Conservation (phyloP, 1,140 invertebrate species). For the Lasioglossum baleicum region DNA sequence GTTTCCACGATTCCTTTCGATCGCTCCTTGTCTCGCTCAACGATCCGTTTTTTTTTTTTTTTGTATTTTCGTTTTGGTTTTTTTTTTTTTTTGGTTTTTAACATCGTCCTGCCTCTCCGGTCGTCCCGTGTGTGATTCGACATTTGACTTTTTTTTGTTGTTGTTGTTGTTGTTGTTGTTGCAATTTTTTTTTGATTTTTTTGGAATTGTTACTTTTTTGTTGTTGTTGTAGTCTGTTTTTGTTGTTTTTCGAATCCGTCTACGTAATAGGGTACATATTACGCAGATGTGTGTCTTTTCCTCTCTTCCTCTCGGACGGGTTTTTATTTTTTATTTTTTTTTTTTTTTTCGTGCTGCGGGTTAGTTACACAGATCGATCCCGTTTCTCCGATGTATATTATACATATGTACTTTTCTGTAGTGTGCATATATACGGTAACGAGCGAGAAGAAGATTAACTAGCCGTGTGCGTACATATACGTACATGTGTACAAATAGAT, state of each 20-base stretch:
- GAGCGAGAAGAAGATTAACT: slow-evolving; percentile 50
- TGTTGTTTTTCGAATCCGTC: slow-evolving; percentile 30
- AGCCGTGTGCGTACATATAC: slow-evolving; percentile 58
- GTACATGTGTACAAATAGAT: slow-evolving; percentile 39
- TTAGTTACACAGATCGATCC: slow-evolving; percentile 20
- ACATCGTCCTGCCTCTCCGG: slow-evolving; percentile 36
- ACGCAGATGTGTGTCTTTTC: slow-evolving; percentile 31
- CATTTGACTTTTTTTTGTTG: not conserved
- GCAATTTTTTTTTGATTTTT: slow-evolving; percentile 15
- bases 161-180: not conserved
- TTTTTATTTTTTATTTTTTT: no score
- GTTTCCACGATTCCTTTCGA: slow-evolving; percentile 49
- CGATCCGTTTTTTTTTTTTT: slow-evolving; percentile 26
- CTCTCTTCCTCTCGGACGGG: slow-evolving; percentile 11
- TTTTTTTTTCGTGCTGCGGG: slow-evolving; percentile 15
- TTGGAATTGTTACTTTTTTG: slow-evolving; percentile 44
- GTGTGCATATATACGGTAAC: slow-evolving; percentile 37
- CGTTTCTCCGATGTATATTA: slow-evolving; percentile 47
- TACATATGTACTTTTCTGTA: slow-evolving; percentile 39
- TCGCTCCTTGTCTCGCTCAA: slow-evolving; percentile 49
- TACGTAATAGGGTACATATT: slow-evolving; percentile 25
- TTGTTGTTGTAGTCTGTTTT: slow-evolving; percentile 41
- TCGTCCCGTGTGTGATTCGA: slow-evolving; percentile 43
- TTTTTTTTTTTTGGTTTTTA: not conserved
- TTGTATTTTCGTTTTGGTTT: not conserved